Evolutionary conservation across 2,797 vertebrate species (phyloP), one percentile per base, ranked within the genome.

Genomic region (Carduelis carduelis): DNA sequence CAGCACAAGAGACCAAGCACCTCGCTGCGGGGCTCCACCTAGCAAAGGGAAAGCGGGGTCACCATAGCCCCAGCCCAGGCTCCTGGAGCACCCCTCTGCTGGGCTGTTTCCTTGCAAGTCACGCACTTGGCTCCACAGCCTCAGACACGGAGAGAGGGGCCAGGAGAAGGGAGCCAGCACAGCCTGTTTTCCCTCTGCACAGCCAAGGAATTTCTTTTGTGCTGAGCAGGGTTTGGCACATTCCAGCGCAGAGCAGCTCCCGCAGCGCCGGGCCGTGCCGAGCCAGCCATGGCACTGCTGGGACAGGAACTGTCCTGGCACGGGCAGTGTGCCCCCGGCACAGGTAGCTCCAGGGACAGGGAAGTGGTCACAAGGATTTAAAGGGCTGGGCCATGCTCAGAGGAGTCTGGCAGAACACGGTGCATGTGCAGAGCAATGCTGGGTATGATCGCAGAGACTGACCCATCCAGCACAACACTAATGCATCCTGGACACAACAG

Each of bases 161-260:
- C 83, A 49, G 90, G 23, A 90, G 85, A 61, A 89, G 72, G 79
- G 85, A 96, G 83, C 76, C 91, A 89, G 88, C 74, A 55, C 60
- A 59, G 92, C 39, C 86, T 83, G 49, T 64, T 95, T 94, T 91
- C 68, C 64, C 84, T 87, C 68, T 57, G 50, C 1, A 4, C n/a
- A 1, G 55, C 95, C 85, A 88, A 93, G 83, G 89, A 94, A 91
- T 95, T 89, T 80, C 70, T 83, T 89, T 83, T 91, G 89, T 85
- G 85, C 1, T 0, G 96, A 87, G 94, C 90, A 61, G 82, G 59
- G 75, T 30, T 46, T 76, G 76, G 64, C 0, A 28, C 89, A 77
- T 87, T 95, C 94, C 94, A 85, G 68, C 0, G 2, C 6, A 11
- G 63, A 89, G 91, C 89, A 57, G 82, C 89, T 92, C 86, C 71